Evolutionary conservation across 2,113 vertebrate genomes (phyloP).

Genomic region (Rhabdomys dilectus): DNA sequence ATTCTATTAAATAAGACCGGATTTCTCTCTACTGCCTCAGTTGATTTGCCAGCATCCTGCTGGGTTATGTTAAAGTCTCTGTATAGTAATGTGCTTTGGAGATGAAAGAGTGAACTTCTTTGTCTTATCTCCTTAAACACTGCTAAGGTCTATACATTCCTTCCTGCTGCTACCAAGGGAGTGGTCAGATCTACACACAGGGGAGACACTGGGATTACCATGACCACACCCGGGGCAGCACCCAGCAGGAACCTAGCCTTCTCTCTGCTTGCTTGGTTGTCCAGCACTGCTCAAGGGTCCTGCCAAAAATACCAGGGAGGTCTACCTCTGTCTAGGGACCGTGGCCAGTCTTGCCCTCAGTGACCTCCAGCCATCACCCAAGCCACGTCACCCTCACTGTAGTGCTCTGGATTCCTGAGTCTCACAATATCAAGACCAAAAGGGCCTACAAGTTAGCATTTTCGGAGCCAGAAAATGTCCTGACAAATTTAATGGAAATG

Average conservation of each 20-base stretch:
- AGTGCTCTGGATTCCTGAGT: not conserved
- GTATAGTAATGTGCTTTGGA: not conserved
- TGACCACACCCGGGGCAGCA: not conserved
- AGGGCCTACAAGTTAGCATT: not conserved
- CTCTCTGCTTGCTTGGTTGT: not conserved
- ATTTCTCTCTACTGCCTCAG: not conserved
- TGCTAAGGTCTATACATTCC: not conserved
- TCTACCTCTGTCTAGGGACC: not conserved
- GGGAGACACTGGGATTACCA: not conserved
- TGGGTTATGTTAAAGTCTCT: not conserved
- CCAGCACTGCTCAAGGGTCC: not conserved
- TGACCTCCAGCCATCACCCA: not conserved
- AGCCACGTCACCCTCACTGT: not conserved
- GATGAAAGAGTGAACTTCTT: not conserved
- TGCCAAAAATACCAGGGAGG: not conserved
- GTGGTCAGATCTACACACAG: not conserved
- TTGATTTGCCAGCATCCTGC: not conserved
- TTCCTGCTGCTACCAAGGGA: not conserved
- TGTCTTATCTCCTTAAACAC: not conserved
- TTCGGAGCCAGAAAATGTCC: not conserved
- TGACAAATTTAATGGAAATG: not conserved
- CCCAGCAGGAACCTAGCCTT: not conserved
- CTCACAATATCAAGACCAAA: not conserved
- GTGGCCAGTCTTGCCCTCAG: not conserved
- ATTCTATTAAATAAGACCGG: not conserved